phyloP scores from a whole-genome alignment of 2,797 vertebrate species.

The Ataeniobius toweri region DNA sequence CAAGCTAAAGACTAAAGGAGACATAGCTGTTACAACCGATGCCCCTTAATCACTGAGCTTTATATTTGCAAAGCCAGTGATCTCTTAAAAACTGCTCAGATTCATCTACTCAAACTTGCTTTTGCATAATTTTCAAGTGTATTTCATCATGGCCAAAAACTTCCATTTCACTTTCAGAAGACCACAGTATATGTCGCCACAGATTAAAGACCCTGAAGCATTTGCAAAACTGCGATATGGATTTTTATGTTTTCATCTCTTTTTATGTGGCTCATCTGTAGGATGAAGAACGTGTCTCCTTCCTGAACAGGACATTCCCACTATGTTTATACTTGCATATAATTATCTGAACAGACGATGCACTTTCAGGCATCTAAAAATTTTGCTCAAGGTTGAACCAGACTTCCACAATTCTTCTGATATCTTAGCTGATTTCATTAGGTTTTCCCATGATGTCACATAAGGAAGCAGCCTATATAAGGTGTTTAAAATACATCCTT shows the following conservation, averaged over 20 bases:
- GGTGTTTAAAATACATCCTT: too few relatives aligned
- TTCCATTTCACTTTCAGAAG: not conserved
- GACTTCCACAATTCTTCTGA: not conserved
- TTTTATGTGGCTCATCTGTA: not conserved
- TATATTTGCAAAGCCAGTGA: not conserved
- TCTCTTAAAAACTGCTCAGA: not conserved
- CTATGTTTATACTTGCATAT: not conserved
- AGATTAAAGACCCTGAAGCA: not conserved
- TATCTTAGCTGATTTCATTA: not conserved
- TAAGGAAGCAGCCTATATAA: not conserved
- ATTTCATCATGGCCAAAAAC: not conserved
- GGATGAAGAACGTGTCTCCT: not conserved
- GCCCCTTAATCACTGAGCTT: not conserved
- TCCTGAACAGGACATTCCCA: slow-evolving; percentile 1
- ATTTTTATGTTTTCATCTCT: not conserved
- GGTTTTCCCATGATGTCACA: not conserved
- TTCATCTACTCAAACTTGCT: not conserved
- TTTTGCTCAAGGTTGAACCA: too few relatives aligned
- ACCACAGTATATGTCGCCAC: not conserved
- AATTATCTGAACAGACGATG: not conserved
- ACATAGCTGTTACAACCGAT: not conserved
- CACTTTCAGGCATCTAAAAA: not conserved
- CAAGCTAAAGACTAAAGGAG: not conserved
- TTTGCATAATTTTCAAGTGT: too few relatives aligned
- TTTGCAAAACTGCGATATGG: not conserved